phyloP scores from a whole-genome alignment of 2,888 invertebrate genomes.

The Steinernema carpocapsae region DNA sequence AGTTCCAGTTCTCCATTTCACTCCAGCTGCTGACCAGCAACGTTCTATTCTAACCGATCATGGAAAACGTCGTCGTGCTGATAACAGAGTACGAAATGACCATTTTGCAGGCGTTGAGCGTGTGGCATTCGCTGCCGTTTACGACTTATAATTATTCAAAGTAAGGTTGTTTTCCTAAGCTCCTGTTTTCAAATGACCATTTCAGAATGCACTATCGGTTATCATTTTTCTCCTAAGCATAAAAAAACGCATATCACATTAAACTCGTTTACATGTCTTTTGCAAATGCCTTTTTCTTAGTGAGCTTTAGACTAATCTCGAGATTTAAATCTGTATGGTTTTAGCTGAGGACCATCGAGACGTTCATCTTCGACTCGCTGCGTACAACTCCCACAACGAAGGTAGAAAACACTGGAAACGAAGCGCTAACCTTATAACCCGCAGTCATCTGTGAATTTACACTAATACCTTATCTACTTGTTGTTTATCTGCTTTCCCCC shows the following conservation, averaged over 20 bases:
- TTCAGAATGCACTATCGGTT: conserved; percentile 78
- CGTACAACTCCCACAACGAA: conserved; percentile 64
- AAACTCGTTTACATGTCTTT: conserved; percentile 81
- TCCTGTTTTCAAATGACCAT: conserved; percentile 36
- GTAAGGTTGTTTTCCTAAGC: conserved; percentile 67
- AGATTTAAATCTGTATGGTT: too few species aligned
- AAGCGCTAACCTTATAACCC: too few species aligned
- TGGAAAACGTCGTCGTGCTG: conserved; percentile 86
- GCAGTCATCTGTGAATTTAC: too few species aligned
- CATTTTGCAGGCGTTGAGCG: conserved; percentile 83
- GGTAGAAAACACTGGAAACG: conserved; percentile 82
- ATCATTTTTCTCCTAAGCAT: conserved; percentile 79
- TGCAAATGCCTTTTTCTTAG: conserved; percentile 87
- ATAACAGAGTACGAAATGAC: conserved; percentile 83
- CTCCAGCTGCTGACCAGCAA: conserved; percentile 92
- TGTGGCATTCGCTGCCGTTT: conserved; percentile 88
- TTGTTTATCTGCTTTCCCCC: too few species aligned
- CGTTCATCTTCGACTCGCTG: conserved; percentile 77
- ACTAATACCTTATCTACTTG: too few species aligned
- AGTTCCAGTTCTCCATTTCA: too few species aligned
- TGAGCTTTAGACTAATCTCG: too few species aligned
- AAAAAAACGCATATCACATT: conserved; percentile 81
- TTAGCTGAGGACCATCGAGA: conserved; percentile 84
- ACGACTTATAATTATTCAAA: conserved; percentile 95
- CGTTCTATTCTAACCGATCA: conserved; percentile 88